Evolutionary conservation across 2,113 vertebrate species (phyloP).

Genomic region (Ranitomeya imitator): DNA sequence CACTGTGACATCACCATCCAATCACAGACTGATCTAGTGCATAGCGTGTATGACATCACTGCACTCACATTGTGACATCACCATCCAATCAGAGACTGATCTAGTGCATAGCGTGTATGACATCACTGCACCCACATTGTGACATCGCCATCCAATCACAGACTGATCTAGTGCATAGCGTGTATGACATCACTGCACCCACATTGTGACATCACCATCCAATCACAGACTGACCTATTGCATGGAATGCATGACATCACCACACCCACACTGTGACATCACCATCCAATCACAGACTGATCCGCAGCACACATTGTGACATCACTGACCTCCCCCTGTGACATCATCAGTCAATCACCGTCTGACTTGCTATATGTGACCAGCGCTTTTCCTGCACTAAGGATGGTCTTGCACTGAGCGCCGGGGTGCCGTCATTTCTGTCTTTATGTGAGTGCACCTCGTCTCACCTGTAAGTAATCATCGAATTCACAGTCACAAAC

Average conservation of each 20-base stretch:
- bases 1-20: background rate
- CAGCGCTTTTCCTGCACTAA: background rate
- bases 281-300: background rate
- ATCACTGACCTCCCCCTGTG: background rate
- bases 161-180: too few species aligned
- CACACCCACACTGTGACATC: too few species aligned
- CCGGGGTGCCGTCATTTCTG: background rate
- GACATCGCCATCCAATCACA: background rate
- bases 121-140: background rate
- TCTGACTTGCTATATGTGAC: background rate
- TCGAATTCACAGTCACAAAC: background rate
- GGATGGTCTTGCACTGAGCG: background rate
- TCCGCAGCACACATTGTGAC: too few species aligned
- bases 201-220: too few species aligned
- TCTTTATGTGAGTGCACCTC: background rate
- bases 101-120: background rate
- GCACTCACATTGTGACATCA: background rate
- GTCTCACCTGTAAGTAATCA: background rate
- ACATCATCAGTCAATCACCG: background rate
- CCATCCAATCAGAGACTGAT: background rate
- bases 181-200: background rate
- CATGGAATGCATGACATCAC: background rate
- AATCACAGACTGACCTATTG: too few species aligned
- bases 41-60: too few species aligned
- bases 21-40: background rate